A percentile compares a stretch with the other conserved stretches of the same genome.
phyloP scores from a whole-genome alignment of 2,888 invertebrate genomes.

The Thereva nobilitata region DNA sequence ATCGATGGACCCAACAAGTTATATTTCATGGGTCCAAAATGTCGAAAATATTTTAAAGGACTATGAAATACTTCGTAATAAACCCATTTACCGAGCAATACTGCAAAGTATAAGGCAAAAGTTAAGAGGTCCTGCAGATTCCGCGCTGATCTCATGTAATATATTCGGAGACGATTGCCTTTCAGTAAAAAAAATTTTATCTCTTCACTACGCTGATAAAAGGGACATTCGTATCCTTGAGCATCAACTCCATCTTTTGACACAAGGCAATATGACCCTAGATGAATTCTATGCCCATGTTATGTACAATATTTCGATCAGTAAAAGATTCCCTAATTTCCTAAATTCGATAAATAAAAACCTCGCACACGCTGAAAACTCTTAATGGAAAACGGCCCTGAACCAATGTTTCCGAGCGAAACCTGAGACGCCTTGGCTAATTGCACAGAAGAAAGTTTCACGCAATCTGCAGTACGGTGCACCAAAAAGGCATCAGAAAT shows the following conservation, averaged over 20 bases:
- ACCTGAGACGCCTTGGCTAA: too few relatives aligned
- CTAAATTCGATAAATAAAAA: too few relatives aligned
- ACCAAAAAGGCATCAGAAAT: too few relatives aligned
- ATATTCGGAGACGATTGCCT: slow-evolving; percentile 30
- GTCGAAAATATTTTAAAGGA: slow-evolving; percentile 25
- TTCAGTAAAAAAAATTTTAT: slow-evolving; percentile 29
- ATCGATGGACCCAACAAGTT: slow-evolving; percentile 22
- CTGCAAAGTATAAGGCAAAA: too few relatives aligned
- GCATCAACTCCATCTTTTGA: slow-evolving; percentile 1
- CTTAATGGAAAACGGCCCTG: too few relatives aligned
- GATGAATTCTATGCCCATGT: slow-evolving; percentile 32
- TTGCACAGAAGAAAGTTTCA: too few relatives aligned
- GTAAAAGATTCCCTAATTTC: too few relatives aligned
- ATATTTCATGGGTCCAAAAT: slow-evolving; percentile 11
- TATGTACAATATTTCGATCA: too few relatives aligned
- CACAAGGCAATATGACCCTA: slow-evolving; percentile 7
- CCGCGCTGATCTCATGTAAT: slow-evolving; percentile 29
- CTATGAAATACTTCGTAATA: slow-evolving; percentile 24
- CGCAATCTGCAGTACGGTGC: too few relatives aligned
- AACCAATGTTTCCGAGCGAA: too few relatives aligned
- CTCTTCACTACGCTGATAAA: slow-evolving; percentile 29
- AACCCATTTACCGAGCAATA: too few relatives aligned
- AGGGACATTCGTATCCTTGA: slow-evolving; percentile 17
- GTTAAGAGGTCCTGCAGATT: slow-evolving; percentile 20
- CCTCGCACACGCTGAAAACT: too few relatives aligned